phyloP scores from a whole-genome alignment of 2,113 vertebrate genomes.

The Callaeas wilsoni region DNA sequence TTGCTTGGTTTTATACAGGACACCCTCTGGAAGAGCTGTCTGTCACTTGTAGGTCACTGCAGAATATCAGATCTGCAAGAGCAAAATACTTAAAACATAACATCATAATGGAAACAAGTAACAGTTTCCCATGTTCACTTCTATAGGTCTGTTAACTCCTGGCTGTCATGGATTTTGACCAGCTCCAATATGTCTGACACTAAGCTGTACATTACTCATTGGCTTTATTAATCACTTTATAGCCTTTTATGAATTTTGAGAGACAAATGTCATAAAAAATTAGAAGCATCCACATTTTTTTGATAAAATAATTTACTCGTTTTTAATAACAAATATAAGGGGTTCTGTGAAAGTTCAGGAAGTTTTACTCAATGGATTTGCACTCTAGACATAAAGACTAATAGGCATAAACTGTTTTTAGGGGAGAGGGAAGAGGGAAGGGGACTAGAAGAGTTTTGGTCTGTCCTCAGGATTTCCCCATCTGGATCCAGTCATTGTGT shows the following conservation, averaged over 20 bases:
- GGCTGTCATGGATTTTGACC: background rate
- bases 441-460: background rate
- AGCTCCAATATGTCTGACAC: background rate
- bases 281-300: background rate
- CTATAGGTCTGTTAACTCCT: background rate
- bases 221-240: background rate
- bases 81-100: background rate
- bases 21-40: background rate
- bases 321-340: background rate
- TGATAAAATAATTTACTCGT: background rate
- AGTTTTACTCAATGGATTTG: background rate
- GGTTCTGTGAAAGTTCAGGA: background rate
- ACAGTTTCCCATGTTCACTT: background rate
- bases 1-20: background rate
- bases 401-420: background rate
- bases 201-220: background rate
- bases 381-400: background rate
- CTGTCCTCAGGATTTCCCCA: background rate
- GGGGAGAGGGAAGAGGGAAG: background rate
- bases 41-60: background rate
- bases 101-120: background rate
- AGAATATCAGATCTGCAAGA: background rate
- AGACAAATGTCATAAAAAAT: background rate
- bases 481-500: rapidly evolving
- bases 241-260: background rate